These are phyloP conservation scores for Myripristis murdjan DNA, from an alignment of 2,797 vertebrate species.

Conservation along the genomic window DNA sequence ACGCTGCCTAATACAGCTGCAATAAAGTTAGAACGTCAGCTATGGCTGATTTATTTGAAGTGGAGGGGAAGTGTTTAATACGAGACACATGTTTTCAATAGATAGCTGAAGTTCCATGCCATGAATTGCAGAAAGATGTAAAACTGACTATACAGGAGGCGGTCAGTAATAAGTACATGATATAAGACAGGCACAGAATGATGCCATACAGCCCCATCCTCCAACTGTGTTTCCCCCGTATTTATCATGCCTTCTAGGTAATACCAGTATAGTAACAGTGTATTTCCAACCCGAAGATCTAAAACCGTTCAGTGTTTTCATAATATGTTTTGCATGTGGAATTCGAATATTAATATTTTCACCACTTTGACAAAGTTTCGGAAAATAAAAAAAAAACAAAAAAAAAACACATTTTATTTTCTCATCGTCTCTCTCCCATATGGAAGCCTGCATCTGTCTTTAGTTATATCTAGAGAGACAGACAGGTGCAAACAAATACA, in stretches of 20 bases:
- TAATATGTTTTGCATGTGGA: slow-evolving; percentile 17
- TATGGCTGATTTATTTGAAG: slow-evolving; percentile 88
- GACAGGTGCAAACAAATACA: slow-evolving; percentile 70
- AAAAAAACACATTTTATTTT: slow-evolving; percentile 17
- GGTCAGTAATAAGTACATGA: slow-evolving; percentile 82
- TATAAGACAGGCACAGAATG: slow-evolving; percentile 73
- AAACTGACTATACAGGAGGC: slow-evolving; percentile 74
- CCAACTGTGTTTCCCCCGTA: neutral
- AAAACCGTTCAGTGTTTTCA: slow-evolving; percentile 34
- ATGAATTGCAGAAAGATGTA: slow-evolving; percentile 81
- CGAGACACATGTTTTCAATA: slow-evolving; percentile 87
- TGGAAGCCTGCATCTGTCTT: slow-evolving; percentile 36
- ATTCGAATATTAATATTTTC: slow-evolving; percentile 19
- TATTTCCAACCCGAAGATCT: slow-evolving; percentile 10
- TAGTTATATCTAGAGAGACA: slow-evolving; percentile 64
- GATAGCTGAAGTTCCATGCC: slow-evolving; percentile 79
- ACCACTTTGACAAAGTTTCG: slow-evolving; percentile 9
- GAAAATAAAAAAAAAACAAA: no score
- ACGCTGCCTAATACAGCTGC: slow-evolving; percentile 79
- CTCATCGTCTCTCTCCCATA: slow-evolving; percentile 14
- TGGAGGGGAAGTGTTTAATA: slow-evolving; percentile 89
- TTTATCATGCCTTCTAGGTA: neutral
- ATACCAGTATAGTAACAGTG: neutral
- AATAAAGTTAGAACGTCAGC: slow-evolving; percentile 86
- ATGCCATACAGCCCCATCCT: slow-evolving; percentile 52